Percentiles rank a stretch among this genome's conserved stretches.
These are phyloP conservation scores for Amitus sp. DNA, from an alignment of 2,888 invertebrate genomes.

Conservation along the genomic window DNA sequence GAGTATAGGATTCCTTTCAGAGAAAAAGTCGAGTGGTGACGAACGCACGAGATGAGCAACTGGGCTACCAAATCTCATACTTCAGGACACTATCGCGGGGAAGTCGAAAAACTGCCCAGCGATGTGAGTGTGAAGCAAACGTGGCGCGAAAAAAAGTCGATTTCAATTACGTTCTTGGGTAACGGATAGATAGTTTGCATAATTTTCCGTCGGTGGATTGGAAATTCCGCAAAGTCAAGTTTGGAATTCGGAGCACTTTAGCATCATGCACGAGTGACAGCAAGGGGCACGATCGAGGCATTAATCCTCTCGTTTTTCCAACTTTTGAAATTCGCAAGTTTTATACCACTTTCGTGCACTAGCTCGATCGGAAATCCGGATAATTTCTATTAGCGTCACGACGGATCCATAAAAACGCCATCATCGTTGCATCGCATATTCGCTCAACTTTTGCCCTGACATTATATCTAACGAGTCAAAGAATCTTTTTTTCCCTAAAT, in stretches of 20 bases:
- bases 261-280: constrained; percentile 2
- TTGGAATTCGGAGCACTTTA: background rate
- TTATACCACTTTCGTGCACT: constrained; percentile 36
- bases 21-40: background rate
- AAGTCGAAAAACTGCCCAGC: too few relatives aligned
- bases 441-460: constrained; percentile 25
- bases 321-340: constrained; percentile 8
- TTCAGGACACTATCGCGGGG: too few relatives aligned
- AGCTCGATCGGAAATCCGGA: constrained; percentile 48
- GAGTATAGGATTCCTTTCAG: constrained; percentile 1
- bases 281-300: background rate
- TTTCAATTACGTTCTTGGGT: background rate
- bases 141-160: background rate
- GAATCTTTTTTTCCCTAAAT: background rate
- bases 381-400: constrained; percentile 53
- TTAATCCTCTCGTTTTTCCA: constrained; percentile 3
- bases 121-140: background rate
- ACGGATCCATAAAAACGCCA: constrained; percentile 46
- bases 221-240: constrained; percentile 5
- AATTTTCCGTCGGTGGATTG: constrained; percentile 3
- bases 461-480: constrained; percentile 27
- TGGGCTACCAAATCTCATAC: background rate
- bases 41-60: background rate
- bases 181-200: constrained; percentile 3
- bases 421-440: constrained; percentile 8